Evolutionary conservation across 1,140 invertebrate genomes (phyloP).

Genomic region (Metopolophium dirhodum): DNA sequence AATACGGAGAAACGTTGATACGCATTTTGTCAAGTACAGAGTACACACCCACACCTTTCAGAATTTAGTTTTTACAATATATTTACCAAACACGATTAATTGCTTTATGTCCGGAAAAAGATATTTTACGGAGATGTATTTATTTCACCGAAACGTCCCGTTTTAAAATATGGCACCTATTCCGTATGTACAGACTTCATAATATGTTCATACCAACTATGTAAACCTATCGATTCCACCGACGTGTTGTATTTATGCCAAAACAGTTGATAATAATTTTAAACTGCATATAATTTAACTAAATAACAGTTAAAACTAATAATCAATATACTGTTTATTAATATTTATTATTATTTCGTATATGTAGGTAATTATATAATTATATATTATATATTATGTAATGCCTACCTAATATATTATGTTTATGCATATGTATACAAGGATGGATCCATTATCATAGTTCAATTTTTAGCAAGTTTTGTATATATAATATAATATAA

Average conservation of each 20-base stretch:
- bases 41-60: background rate
- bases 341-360: background rate
- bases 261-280: background rate
- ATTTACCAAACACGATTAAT: background rate
- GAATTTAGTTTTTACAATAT: background rate
- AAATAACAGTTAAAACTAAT: background rate
- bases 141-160: background rate
- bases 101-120: background rate
- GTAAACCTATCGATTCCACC: background rate
- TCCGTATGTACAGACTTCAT: background rate
- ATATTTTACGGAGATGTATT: background rate
- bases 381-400: too few relatives aligned
- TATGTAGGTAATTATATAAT: too few relatives aligned
- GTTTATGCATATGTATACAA: too few relatives aligned
- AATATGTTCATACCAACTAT: background rate
- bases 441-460: too few relatives aligned
- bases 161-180: background rate
- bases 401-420: too few relatives aligned
- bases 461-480: too few relatives aligned
- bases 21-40: background rate
- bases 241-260: background rate
- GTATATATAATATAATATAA: too few relatives aligned
- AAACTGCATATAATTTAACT: background rate
- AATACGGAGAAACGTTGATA: background rate
- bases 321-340: background rate